These are phyloP conservation scores for Alethe castanea DNA, from an alignment of 2,113 vertebrate genomes.

Conservation along the genomic window DNA sequence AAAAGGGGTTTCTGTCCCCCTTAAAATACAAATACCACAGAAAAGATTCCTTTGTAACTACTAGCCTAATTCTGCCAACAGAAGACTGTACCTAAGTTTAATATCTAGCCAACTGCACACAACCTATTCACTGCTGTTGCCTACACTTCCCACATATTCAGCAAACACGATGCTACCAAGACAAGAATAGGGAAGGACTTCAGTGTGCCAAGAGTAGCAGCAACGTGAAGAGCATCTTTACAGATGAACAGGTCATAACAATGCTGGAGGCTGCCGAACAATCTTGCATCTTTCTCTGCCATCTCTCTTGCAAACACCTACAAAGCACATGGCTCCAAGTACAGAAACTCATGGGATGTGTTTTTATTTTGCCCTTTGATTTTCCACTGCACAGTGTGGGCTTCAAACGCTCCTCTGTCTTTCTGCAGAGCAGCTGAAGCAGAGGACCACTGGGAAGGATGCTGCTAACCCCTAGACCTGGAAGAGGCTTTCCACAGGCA, in stretches of 20 bases:
- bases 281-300: background rate
- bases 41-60: background rate
- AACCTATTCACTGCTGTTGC: background rate
- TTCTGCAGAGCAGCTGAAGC: background rate
- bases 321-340: background rate
- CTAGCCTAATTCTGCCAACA: background rate
- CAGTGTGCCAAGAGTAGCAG: background rate
- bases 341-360: background rate
- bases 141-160: background rate
- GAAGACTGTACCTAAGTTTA: background rate
- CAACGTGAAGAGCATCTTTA: background rate
- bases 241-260: background rate
- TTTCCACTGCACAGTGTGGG: background rate
- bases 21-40: background rate
- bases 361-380: background rate
- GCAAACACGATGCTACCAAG: background rate
- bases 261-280: background rate
- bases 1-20: background rate
- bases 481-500: background rate
- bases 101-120: background rate
- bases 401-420: rapidly evolving
- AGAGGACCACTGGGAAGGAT: background rate
- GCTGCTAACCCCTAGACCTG: background rate
- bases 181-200: background rate
- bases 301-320: background rate